phyloP scores from a whole-genome alignment of 2,113 vertebrate genomes.

The Lasiurus cinereus region DNA sequence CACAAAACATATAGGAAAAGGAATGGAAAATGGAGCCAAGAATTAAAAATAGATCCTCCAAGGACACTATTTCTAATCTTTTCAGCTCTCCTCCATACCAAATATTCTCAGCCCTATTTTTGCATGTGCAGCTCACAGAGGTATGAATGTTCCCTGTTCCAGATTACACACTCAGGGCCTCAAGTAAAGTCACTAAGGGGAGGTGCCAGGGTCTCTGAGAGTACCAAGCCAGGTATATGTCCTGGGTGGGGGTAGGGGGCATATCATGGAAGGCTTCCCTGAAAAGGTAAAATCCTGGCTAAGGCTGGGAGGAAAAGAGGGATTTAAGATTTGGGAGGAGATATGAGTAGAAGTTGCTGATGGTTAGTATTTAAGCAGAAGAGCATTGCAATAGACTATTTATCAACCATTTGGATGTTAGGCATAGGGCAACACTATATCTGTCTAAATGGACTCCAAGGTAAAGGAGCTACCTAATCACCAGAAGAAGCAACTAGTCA shows the following conservation, averaged over 20 bases:
- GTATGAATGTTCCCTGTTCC: neutral
- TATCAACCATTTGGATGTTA: neutral
- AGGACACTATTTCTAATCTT: neutral
- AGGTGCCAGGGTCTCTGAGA: neutral
- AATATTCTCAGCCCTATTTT: neutral
- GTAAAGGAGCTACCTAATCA: neutral
- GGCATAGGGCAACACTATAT: no score
- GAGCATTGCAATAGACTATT: neutral
- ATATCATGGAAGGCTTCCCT: neutral
- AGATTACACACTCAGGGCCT: neutral
- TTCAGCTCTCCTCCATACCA: neutral
- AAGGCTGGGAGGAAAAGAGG: neutral
- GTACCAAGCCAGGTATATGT: neutral
- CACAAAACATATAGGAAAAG: constrained; percentile 26
- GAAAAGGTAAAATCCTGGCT: neutral
- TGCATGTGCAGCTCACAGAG: neutral
- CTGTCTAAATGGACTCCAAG: neutral
- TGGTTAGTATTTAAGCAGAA: neutral
- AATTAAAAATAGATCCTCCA: neutral
- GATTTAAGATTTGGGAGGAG: neutral
- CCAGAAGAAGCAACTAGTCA: neutral
- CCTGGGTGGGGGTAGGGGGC: no score
- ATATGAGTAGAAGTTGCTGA: neutral
- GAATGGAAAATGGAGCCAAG: neutral
- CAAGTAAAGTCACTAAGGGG: neutral